These are phyloP conservation scores for Nasonia giraulti DNA, from an alignment of 1,140 invertebrate species.

Conservation along the genomic window DNA sequence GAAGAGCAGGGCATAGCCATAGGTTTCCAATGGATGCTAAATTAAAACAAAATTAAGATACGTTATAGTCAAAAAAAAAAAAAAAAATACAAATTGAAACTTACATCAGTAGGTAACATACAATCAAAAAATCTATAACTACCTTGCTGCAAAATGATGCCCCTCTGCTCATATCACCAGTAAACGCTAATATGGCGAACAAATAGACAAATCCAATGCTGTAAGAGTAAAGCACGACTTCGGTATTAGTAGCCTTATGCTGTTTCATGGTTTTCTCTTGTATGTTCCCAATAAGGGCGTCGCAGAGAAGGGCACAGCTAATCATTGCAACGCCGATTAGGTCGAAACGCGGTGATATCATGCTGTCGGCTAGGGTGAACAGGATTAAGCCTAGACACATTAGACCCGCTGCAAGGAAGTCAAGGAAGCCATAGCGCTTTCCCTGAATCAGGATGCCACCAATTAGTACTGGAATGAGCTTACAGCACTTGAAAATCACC, in stretches of 20 bases:
- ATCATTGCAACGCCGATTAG: conserved; percentile 90
- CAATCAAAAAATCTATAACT: conserved; percentile 59
- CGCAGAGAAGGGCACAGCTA: conserved; percentile 89
- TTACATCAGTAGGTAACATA: background rate
- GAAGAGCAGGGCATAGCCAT: conserved; percentile 90
- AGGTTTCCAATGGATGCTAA: conserved; percentile 84
- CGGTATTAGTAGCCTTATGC: conserved; percentile 87
- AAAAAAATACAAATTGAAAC: background rate
- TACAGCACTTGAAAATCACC: conserved; percentile 97
- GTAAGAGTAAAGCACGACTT: conserved; percentile 96
- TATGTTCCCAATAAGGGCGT: conserved; percentile 96
- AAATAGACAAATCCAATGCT: conserved; percentile 91
- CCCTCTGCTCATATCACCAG: conserved; percentile 85
- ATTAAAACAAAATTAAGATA: conserved; percentile 59
- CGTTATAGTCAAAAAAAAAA: background rate
- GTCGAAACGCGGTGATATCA: conserved; percentile 92
- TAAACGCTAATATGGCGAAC: conserved; percentile 82
- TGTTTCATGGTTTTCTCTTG: conserved; percentile 96
- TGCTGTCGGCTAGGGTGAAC: conserved; percentile 94
- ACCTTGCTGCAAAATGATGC: conserved; percentile 87
- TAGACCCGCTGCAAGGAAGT: conserved; percentile 87
- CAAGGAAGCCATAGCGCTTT: conserved; percentile 88
- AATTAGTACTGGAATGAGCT: conserved; percentile 94
- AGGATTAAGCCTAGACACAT: conserved; percentile 95
- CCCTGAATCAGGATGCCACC: conserved; percentile 94